phyloP scores from a whole-genome alignment of 2,888 invertebrate genomes.

The Nesidiocoris tenuis region DNA sequence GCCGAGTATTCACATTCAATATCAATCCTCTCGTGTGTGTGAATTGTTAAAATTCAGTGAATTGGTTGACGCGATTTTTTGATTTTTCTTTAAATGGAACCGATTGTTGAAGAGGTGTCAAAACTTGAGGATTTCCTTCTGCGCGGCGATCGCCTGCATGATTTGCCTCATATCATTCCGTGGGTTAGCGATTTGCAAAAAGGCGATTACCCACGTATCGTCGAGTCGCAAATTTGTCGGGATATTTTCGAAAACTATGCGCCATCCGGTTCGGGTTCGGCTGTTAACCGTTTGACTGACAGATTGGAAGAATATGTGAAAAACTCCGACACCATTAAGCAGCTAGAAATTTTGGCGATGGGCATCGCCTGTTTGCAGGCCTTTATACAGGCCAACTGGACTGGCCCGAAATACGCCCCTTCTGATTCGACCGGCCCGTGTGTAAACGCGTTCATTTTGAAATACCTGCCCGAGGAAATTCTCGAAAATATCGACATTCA shows the following conservation, averaged over 20 bases:
- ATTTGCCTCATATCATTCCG: constrained; percentile 26
- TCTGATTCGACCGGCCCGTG: constrained; percentile 19
- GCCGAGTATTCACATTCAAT: no score
- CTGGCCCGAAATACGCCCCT: constrained; percentile 61
- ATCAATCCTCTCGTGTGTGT: no score
- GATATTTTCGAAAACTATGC: constrained; percentile 30
- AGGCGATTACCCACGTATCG: constrained; percentile 44
- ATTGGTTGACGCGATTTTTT: background rate
- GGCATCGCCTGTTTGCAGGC: constrained; percentile 67
- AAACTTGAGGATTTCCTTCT: constrained; percentile 40
- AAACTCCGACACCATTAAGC: constrained; percentile 17
- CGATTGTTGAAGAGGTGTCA: constrained; percentile 2
- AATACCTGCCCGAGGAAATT: constrained; percentile 54
- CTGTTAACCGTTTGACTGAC: constrained; percentile 24
- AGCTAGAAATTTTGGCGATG: constrained; percentile 57
- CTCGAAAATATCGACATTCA: constrained; percentile 51
- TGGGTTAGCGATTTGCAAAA: constrained; percentile 40
- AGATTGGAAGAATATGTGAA: constrained; percentile 35
- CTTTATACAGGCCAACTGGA: constrained; percentile 81
- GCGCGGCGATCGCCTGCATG: constrained; percentile 29
- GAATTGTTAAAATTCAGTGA: no score
- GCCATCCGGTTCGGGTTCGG: background rate
- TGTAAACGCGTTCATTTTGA: constrained; percentile 42
- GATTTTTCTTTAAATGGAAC: background rate
- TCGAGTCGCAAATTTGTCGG: constrained; percentile 29